Conservation (phyloP, 2,113 vertebrate genomes). For the Myocastor coypus region DNA sequence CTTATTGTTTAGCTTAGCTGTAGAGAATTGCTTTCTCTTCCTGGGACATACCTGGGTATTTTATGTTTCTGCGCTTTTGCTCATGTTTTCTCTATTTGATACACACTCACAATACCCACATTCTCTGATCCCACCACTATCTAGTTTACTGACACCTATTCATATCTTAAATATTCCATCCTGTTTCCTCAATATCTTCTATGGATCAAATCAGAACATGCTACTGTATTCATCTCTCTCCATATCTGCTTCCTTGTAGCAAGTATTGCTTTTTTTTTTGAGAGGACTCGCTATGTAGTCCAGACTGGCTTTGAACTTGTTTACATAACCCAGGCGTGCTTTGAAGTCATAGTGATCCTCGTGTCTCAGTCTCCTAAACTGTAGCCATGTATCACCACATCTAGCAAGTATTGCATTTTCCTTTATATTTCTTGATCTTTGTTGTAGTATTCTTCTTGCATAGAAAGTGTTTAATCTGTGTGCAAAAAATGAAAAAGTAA, state of each 20-base stretch:
- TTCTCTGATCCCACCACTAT: not conserved
- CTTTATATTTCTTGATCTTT: not conserved
- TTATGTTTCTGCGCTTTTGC: not conserved
- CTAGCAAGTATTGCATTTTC: not conserved
- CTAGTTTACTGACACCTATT: constrained; percentile 1
- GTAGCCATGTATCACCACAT: not conserved
- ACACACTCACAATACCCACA: not conserved
- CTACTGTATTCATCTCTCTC: not conserved
- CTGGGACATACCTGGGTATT: not conserved
- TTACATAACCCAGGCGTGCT: not conserved
- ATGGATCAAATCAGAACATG: not conserved
- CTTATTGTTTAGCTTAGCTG: constrained; percentile 20
- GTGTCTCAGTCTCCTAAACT: not conserved
- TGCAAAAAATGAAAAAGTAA: not conserved
- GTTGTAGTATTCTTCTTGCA: not conserved
- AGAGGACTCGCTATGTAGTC: not conserved
- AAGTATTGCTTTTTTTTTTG: constrained; percentile 25
- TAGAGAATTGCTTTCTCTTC: not conserved
- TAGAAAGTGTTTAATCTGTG: not conserved
- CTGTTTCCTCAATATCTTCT: not conserved
- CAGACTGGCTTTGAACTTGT: not conserved
- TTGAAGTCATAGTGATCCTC: not conserved
- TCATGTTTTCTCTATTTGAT: not conserved
- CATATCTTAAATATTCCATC: constrained; percentile 1
- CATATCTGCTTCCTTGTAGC: not conserved